Evolutionary conservation across 2,797 vertebrate species (phyloP).

Genomic region (Channallabes apus): DNA sequence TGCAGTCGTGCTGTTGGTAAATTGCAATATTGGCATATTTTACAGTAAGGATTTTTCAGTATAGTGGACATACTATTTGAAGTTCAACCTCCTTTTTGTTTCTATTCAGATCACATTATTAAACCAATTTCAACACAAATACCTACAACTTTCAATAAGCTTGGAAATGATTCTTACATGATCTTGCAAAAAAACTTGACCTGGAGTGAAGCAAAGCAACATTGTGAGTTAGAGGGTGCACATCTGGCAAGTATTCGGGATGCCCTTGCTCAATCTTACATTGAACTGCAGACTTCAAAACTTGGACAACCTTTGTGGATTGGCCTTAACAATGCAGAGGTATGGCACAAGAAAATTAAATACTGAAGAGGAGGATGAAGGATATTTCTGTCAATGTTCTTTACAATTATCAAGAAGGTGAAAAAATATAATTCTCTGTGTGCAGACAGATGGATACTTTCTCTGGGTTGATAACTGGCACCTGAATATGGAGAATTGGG

Average conservation of each 20-base stretch:
- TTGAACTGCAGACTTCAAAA: constrained; percentile 73
- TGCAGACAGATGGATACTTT: constrained; percentile 80
- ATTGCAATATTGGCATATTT: constrained; percentile 30
- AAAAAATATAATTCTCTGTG: constrained; percentile 4
- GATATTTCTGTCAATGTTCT: too few relatives aligned
- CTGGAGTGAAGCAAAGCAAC: constrained; percentile 77
- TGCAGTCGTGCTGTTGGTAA: constrained; percentile 67
- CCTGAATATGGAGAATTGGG: constrained; percentile 81
- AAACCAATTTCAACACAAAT: constrained; percentile 57
- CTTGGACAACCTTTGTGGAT: constrained; percentile 83
- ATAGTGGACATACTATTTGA: not conserved
- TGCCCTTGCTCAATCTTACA: constrained; percentile 75
- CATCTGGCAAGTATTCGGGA: constrained; percentile 80
- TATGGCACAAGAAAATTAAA: constrained; percentile 56
- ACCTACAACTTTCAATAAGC: constrained; percentile 60
- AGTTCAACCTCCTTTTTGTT: not conserved
- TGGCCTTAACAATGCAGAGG: constrained; percentile 86
- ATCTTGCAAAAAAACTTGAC: constrained; percentile 74
- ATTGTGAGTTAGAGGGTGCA: constrained; percentile 70
- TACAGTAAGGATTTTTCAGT: not conserved
- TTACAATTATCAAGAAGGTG: not conserved
- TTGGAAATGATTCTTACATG: constrained; percentile 81
- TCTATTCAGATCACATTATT: constrained; percentile 39
- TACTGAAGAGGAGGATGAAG: not conserved
- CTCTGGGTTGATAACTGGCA: constrained; percentile 84